A percentile compares a stretch with the other conserved stretches of the same genome.
phyloP scores from a whole-genome alignment of 1,140 invertebrate genomes.

The Popillia japonica region DNA sequence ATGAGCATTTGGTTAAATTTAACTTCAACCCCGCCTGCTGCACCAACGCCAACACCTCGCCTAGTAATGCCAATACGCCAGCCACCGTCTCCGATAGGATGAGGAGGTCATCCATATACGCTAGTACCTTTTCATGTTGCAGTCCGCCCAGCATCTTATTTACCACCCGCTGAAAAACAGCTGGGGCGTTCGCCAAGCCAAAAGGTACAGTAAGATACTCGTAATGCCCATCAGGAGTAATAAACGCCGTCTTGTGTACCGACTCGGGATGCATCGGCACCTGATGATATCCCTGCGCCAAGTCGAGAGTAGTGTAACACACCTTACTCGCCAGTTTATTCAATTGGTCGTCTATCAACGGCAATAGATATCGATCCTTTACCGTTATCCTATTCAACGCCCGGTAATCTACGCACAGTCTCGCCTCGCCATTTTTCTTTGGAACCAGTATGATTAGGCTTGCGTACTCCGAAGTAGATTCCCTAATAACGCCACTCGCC shows the following conservation, averaged over 20 bases:
- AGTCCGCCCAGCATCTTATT: neutral
- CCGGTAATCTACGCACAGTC: constrained; percentile 18
- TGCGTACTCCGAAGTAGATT: neutral
- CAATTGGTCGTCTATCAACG: constrained; percentile 6
- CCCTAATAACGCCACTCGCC: neutral
- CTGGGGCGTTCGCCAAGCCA: constrained; percentile 15
- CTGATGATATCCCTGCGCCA: constrained; percentile 13
- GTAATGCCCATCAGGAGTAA: constrained; percentile 13
- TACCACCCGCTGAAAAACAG: neutral
- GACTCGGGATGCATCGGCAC: neutral
- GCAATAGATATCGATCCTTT: constrained; percentile 48
- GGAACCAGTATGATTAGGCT: neutral
- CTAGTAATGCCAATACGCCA: constrained; percentile 36
- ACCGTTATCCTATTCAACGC: constrained; percentile 28
- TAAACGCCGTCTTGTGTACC: neutral
- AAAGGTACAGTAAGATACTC: neutral
- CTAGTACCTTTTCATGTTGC: neutral
- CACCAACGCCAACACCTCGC: constrained; percentile 39
- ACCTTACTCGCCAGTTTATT: neutral
- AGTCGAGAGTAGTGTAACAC: neutral
- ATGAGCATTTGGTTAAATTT: constrained; percentile 39
- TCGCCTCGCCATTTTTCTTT: neutral
- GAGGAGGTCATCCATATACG: constrained; percentile 45
- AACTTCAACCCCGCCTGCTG: constrained; percentile 20
- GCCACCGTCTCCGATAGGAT: constrained; percentile 36